Conservation (phyloP, 2,888 invertebrate genomes). For the Oegoconia quadripuncta region DNA sequence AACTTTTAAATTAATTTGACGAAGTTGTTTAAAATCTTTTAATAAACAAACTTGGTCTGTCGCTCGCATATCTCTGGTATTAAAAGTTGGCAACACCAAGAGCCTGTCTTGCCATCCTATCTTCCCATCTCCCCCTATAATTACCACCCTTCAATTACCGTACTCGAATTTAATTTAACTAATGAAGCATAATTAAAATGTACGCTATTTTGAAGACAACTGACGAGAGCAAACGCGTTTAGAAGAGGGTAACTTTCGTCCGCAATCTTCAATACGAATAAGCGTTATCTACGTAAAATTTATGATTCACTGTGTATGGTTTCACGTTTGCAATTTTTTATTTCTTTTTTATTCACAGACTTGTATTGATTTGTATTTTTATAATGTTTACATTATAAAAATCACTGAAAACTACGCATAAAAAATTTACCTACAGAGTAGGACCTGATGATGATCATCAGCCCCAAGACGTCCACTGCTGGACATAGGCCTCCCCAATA, state of each 20-base stretch:
- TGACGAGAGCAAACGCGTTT: slow-evolving; percentile 32
- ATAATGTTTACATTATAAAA: no score
- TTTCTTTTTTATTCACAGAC: no score
- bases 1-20: slow-evolving; percentile 42
- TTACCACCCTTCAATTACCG: slow-evolving; percentile 71
- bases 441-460: no score
- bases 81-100: slow-evolving; percentile 44
- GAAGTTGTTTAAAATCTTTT: slow-evolving; percentile 42
- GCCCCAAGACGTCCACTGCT: no score
- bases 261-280: slow-evolving; percentile 15
- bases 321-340: no score
- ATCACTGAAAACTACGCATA: no score
- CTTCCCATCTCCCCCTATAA: slow-evolving; percentile 52
- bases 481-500: no score
- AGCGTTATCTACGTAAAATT: neutral
- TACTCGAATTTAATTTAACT: slow-evolving; percentile 76
- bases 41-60: slow-evolving; percentile 38
- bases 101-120: slow-evolving; percentile 46
- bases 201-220: slow-evolving; percentile 61
- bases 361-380: no score
- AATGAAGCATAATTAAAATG: slow-evolving; percentile 79
- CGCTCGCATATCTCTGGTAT: slow-evolving; percentile 30
- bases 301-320: no score
- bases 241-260: slow-evolving; percentile 15
- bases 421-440: no score